These are phyloP conservation scores for Andrena trimmerana DNA, from an alignment of 2,888 invertebrate genomes.

Conservation along the genomic window DNA sequence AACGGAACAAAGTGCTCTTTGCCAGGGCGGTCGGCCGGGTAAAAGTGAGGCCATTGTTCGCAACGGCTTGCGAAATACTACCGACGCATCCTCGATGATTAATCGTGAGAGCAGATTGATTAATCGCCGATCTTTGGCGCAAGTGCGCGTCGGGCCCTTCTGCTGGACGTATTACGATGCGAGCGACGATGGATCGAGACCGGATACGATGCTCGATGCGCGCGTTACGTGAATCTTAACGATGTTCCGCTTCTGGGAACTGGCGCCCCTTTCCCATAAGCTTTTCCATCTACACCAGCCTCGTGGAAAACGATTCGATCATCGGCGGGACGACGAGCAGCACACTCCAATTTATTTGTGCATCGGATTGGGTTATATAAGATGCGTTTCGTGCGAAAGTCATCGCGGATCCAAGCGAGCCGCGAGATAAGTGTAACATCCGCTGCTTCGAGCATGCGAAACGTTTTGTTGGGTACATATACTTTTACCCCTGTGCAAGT, in stretches of 20 bases:
- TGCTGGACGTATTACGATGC: conserved; percentile 32
- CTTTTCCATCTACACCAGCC: conserved; percentile 34
- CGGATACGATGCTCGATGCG: conserved; percentile 52
- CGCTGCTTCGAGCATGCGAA: conserved; percentile 16
- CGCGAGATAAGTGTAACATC: conserved; percentile 53
- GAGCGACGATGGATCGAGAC: conserved; percentile 49
- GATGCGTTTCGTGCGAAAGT: conserved; percentile 40
- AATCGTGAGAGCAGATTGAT: conserved; percentile 63
- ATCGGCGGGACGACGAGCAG: too few species aligned
- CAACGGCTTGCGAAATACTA: conserved; percentile 46
- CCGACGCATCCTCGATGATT: conserved; percentile 61
- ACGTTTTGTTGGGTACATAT: conserved; percentile 14
- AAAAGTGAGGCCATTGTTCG: conserved; percentile 63
- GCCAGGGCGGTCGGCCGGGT: conserved; percentile 27
- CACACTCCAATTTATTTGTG: neutral
- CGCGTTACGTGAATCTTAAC: conserved; percentile 56
- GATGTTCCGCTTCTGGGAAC: conserved; percentile 29
- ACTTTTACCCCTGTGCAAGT: neutral
- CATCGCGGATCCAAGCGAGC: conserved; percentile 17
- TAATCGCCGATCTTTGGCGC: conserved; percentile 42
- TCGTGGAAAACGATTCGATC: conserved; percentile 25
- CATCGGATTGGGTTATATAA: conserved; percentile 29
- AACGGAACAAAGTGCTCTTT: conserved; percentile 54
- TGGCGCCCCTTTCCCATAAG: conserved; percentile 16
- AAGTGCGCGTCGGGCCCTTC: conserved; percentile 3